Percentiles rank a stretch among this genome's conserved stretches.
phyloP scores from a whole-genome alignment of 2,113 vertebrate genomes.

The Jacana jacana region DNA sequence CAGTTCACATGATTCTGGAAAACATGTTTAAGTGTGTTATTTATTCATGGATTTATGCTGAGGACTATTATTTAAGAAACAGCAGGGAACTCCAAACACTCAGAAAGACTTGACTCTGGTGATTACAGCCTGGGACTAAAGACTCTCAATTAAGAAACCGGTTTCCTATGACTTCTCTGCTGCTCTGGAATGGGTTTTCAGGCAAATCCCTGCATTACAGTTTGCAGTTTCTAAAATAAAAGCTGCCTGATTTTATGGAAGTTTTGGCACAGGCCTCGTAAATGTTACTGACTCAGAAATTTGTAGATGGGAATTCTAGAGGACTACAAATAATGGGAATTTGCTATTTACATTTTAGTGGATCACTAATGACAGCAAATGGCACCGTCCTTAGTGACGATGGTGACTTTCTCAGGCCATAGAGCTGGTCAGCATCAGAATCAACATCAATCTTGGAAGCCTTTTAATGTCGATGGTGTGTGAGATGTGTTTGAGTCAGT shows the following conservation, averaged over 20 bases:
- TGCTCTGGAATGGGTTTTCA: neutral
- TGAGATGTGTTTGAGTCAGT: neutral
- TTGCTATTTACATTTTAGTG: neutral
- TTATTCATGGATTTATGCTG: neutral
- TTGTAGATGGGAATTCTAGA: neutral
- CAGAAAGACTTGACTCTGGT: neutral
- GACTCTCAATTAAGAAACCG: neutral
- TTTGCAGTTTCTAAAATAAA: neutral
- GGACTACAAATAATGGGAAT: neutral
- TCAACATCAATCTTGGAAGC: neutral
- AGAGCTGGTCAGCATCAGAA: neutral
- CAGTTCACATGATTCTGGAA: neutral
- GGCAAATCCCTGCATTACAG: neutral
- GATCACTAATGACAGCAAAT: neutral
- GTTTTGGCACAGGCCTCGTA: neutral
- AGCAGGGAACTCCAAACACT: neutral
- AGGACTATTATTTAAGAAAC: neutral
- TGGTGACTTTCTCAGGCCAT: neutral
- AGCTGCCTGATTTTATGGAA: neutral
- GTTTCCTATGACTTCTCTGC: neutral
- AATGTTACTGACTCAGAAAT: neutral
- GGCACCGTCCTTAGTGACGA: accelerated
- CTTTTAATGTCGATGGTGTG: neutral
- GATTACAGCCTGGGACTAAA: neutral
- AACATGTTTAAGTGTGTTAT: neutral